Evolutionary conservation across 2,888 invertebrate genomes (phyloP), one percentile per base, ranked within the genome.

Genomic region (Plutella xylostella): DNA sequence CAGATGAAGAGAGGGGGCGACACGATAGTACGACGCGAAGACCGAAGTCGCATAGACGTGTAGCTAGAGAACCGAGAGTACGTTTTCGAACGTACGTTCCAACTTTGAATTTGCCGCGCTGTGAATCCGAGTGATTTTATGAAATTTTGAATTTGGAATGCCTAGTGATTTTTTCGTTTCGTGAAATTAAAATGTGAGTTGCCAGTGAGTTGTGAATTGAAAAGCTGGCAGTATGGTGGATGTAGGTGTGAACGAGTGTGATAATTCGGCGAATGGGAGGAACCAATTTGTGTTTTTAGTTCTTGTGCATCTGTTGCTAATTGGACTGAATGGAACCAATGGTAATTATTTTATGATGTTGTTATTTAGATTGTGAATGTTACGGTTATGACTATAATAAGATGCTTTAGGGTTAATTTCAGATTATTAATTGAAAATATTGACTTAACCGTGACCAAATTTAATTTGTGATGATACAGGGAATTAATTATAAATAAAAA

Each of bases 271-370:
- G 68, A 75, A 77, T 73, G 82, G 82, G 64, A 79, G 71, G 73
- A 80, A 74, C 73, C 82, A 79, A 78, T 80, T 83, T 70, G 75
- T 82, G 68, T 76, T 71, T 71, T 71, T 83, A 55, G 73, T 82
- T 65, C 72, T 83, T 65, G 82, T 82, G 72, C 83, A 82, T 76
- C 73, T 83, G 59, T 70, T 83, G 57, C 73, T 83, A 58, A 78
- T 83, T 70, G 79, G 82, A 75, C 74, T 83, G 64, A 79, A 83
- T 65, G 82, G 82, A 57, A 83, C 82, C 51, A 82, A 82, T 78
- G 82, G 82, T 82, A 73, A 76, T 22, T 47, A 35, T 42, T 28
- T 17, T 33, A 34, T 28, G n/a, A n/a, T n/a, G n/a, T n/a, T n/a
- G n/a, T n/a, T n/a, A n/a, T n/a, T n/a, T n/a, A n/a, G n/a, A n/a